Evolutionary conservation across 2,888 invertebrate genomes (phyloP).

Genomic region (Lithophane semibrunnea): DNA sequence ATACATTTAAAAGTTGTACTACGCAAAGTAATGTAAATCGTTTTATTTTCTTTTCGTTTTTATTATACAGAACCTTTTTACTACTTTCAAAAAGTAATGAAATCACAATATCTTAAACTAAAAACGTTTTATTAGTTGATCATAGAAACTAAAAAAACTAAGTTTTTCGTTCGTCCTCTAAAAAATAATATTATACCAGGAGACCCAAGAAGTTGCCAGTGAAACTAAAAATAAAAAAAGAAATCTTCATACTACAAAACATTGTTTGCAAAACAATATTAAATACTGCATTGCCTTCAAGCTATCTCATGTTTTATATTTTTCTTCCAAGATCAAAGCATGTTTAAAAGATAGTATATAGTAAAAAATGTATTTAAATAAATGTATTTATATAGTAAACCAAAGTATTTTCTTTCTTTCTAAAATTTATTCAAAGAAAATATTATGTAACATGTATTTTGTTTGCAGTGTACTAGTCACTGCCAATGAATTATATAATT

Average conservation of each 20-base stretch:
- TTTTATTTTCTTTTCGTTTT: slow-evolving; percentile 3
- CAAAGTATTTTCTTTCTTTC: too few relatives aligned
- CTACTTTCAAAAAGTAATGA: neutral
- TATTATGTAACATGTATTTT: neutral
- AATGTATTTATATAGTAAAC: too few relatives aligned
- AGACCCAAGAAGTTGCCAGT: neutral
- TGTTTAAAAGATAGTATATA: slow-evolving; percentile 10
- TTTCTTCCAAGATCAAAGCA: slow-evolving; percentile 12
- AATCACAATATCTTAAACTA: neutral
- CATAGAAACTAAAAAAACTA: neutral
- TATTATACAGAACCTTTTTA: neutral
- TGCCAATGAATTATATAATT: neutral
- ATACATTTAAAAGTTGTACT: neutral
- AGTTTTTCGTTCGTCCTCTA: neutral
- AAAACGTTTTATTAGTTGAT: neutral
- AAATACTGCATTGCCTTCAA: slow-evolving; percentile 3
- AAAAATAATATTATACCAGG: neutral
- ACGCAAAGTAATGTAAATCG: neutral
- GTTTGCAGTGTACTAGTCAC: neutral
- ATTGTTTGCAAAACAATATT: slow-evolving; percentile 8
- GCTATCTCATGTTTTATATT: neutral
- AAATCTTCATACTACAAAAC: neutral
- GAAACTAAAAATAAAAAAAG: neutral
- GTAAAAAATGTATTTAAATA: too few relatives aligned
- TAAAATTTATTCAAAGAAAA: slow-evolving; percentile 6